Percentiles rank a stretch among this genome's conserved stretches.
Conservation (phyloP, 2,888 invertebrate genomes). For the Nemotelus nigrinus region DNA sequence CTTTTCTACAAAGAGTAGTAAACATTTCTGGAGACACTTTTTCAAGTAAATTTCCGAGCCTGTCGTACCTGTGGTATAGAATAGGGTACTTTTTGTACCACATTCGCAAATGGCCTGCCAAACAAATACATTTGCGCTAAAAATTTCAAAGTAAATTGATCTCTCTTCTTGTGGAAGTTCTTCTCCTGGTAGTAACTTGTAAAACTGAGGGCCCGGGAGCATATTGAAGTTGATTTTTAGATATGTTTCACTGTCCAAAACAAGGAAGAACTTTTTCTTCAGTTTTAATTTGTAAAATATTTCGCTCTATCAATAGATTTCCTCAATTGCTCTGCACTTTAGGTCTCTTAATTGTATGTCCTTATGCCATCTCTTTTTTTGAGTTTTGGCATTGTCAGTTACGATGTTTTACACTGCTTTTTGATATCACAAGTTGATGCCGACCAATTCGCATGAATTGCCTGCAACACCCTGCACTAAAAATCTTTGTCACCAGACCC, state of each 20-base stretch:
- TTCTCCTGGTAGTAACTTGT: no score
- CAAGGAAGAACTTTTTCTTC: background rate
- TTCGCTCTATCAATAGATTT: background rate
- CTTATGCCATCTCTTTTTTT: background rate
- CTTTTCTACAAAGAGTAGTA: background rate
- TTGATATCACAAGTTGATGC: no score
- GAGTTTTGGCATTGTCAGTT: background rate
- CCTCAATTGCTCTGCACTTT: background rate
- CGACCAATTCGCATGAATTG: no score
- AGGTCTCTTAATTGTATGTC: background rate
- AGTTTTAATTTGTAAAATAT: background rate
- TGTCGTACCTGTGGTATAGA: background rate
- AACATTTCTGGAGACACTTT: background rate
- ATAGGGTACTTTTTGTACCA: background rate
- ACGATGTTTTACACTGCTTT: background rate
- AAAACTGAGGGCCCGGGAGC: background rate
- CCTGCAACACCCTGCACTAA: no score
- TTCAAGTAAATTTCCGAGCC: no score
- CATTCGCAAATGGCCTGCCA: background rate
- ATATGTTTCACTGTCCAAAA: background rate
- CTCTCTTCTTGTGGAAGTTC: background rate
- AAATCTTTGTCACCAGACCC: no score
- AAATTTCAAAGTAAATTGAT: background rate
- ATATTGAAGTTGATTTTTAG: background rate
- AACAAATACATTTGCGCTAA: background rate